Percentiles rank a stretch among this genome's conserved stretches.
These are phyloP conservation scores for Drosophila neutralis DNA, from an alignment of 2,888 invertebrate genomes.

Conservation along the genomic window DNA sequence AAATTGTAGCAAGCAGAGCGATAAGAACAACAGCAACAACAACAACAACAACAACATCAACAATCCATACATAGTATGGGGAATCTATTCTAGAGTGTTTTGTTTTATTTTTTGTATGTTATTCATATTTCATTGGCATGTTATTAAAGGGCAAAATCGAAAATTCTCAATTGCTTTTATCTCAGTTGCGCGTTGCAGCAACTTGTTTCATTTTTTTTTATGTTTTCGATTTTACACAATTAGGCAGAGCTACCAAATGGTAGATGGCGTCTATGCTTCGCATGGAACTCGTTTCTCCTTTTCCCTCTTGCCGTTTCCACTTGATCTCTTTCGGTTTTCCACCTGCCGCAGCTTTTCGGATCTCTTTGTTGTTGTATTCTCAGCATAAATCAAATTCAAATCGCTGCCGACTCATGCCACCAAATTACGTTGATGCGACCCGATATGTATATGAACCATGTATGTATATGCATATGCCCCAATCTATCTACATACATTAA, in stretches of 20 bases:
- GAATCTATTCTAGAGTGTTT: neutral
- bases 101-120: neutral
- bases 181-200: constrained; percentile 10
- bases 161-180: constrained; percentile 24
- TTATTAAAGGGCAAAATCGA: neutral
- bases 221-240: neutral
- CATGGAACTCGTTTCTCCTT: neutral
- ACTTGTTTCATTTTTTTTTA: neutral
- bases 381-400: constrained; percentile 26
- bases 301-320: neutral
- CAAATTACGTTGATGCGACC: constrained; percentile 42
- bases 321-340: constrained; percentile 5
- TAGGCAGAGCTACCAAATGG: constrained; percentile 4
- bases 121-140: neutral
- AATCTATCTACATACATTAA: neutral
- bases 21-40: constrained; percentile 4
- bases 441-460: constrained; percentile 23
- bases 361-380: constrained; percentile 22
- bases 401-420: constrained; percentile 38
- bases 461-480: neutral
- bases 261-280: constrained; percentile 25
- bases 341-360: constrained; percentile 41
- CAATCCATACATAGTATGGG: neutral
- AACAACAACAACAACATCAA: neutral
- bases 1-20: constrained; percentile 28